A percentile compares a stretch with the other conserved stretches of the same genome.
phyloP scores from a whole-genome alignment of 2,888 invertebrate species.

The Epistrophella euchroma region DNA sequence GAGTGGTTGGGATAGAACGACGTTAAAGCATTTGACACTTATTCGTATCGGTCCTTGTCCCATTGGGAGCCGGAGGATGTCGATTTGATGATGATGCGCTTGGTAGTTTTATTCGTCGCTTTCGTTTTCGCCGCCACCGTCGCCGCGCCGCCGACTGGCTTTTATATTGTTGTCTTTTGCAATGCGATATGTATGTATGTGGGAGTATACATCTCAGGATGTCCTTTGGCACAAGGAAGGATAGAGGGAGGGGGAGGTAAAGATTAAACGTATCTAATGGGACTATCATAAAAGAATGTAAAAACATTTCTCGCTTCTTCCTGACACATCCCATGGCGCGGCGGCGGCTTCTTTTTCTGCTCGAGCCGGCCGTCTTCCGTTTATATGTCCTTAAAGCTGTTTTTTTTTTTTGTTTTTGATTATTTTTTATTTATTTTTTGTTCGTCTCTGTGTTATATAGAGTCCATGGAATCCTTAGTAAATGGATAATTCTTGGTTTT shows the following conservation, averaged over 20 bases:
- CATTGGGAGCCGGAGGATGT: constrained; percentile 64
- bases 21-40: constrained; percentile 73
- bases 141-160: constrained; percentile 41
- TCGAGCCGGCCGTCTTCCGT: constrained; percentile 24
- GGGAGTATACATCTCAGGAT: constrained; percentile 22
- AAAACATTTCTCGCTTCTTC: constrained; percentile 71
- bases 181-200: constrained; percentile 42
- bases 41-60: constrained; percentile 57
- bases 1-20: constrained; percentile 41
- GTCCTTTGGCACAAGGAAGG: constrained; percentile 37
- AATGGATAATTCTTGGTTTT: constrained; percentile 68
- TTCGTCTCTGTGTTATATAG: constrained; percentile 51
- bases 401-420: constrained; percentile 63
- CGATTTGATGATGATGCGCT: constrained; percentile 75
- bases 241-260: constrained; percentile 11
- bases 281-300: constrained; percentile 76
- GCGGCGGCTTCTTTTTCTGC: constrained; percentile 29
- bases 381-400: constrained; percentile 54
- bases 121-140: constrained; percentile 24
- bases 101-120: constrained; percentile 66
- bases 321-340: constrained; percentile 56
- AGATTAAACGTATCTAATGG: constrained; percentile 76
- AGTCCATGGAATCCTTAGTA: constrained; percentile 55
- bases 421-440: constrained; percentile 33
- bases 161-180: constrained; percentile 39